Percentiles rank a stretch among this genome's conserved stretches.
Conservation (phyloP, 2,888 invertebrate genomes). For the Heteromurus nitidus region DNA sequence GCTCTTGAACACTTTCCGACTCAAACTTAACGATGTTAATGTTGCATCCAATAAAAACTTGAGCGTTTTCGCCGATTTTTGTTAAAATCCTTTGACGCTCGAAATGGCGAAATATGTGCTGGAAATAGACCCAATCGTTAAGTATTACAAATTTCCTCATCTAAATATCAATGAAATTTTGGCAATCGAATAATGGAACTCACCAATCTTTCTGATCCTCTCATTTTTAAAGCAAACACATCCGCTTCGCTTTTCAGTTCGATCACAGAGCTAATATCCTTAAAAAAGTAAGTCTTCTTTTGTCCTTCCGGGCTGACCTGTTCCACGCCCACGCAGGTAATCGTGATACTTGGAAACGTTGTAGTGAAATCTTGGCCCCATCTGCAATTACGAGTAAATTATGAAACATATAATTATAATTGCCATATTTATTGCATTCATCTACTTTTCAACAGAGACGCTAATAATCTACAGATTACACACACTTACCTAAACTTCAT, state of each 20-base stretch:
- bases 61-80: conserved; percentile 89
- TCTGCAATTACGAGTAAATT: conserved; percentile 41
- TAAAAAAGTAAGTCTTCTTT: conserved; percentile 71
- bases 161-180: neutral
- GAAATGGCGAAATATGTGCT: conserved; percentile 91
- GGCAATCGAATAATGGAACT: neutral
- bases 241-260: conserved; percentile 69
- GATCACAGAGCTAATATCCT: conserved; percentile 71
- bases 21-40: conserved; percentile 87
- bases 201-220: conserved; percentile 71
- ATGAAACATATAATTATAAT: neutral
- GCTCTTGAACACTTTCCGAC: conserved; percentile 89
- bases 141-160: neutral
- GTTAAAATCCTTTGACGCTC: conserved; percentile 91
- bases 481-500: conserved; percentile 70
- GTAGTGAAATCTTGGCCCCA: conserved; percentile 73
- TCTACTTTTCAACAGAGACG: no score
- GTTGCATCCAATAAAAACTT: conserved; percentile 86
- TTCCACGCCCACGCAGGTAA: conserved; percentile 71
- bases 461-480: no score
- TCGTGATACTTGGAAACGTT: conserved; percentile 65
- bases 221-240: conserved; percentile 72
- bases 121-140: conserved; percentile 72
- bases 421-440: no score
- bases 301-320: conserved; percentile 72